Base-by-base conservation (phyloP, 2,888 invertebrate species). In the Agrilus biguttatus region DNA sequence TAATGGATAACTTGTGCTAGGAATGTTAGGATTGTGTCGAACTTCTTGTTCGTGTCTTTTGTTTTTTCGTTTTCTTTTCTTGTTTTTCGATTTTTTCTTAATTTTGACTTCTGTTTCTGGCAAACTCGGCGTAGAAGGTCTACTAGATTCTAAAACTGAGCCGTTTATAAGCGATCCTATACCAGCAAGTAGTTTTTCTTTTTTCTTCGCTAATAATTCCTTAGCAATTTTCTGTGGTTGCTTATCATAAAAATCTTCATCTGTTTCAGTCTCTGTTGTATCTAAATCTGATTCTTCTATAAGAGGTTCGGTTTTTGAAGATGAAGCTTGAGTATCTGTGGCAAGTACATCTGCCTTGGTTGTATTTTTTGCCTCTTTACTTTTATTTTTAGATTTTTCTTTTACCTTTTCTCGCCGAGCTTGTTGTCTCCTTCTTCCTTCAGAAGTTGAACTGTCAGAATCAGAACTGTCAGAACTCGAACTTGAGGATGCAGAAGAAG, bases 191-290 rank as follows among this genome's bases (percentile, higher is more conserved):
- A 83, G 59, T 49, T 80, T 79, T 51, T 79, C 80, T 4, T 83
- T 75, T 60, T 86, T 87, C 56, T 86, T 83, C 10, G 78, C 79
- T 39, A 84, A 62, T 42, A 84, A 53, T 59, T 84, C 83, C 50
- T 74, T 81, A 2, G 83, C 84, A 46, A 82, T 62, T 55, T 73
- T 73, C 54, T 86, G 84, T 0, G 88, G 88, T 62, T 86, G 77
- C 54, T 84, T 77, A 59, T 89, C 88, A 59, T 88, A 89, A 63
- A 88, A 88, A 53, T 88, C 88, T 67, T 88, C 88, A 61, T 88
- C 88, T 1, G 87, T 87, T 49, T 85, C 85, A 39, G 85, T 82
- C 62, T 88, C 83, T 13, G 83, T 80, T 0, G 89, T 89, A 53
- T 88, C 87, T 40, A 89, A 70, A 65, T 90, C 89, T 1, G 86